These are phyloP conservation scores for Halcyon senegalensis DNA, from an alignment of 2,113 vertebrate species.

Conservation along the genomic window DNA sequence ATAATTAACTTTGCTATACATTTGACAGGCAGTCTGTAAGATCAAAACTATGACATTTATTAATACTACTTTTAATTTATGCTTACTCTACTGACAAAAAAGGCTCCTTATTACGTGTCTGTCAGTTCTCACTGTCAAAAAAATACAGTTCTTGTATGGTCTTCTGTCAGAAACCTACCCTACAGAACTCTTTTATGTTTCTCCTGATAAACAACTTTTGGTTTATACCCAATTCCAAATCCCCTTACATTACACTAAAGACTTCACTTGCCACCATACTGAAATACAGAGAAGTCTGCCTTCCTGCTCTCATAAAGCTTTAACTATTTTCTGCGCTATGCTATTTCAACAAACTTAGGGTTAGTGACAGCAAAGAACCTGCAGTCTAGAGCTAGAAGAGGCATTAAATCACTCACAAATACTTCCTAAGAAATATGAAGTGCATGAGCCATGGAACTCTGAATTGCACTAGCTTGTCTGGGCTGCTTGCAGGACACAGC, in stretches of 20 bases:
- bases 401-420: neutral
- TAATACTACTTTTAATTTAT: neutral
- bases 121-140: neutral
- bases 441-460: neutral
- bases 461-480: neutral
- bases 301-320: neutral
- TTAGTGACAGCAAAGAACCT: neutral
- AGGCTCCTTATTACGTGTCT: neutral
- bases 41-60: neutral
- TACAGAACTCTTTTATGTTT: neutral
- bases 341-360: neutral
- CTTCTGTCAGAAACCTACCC: neutral
- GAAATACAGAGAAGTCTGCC: neutral
- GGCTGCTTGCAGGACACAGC: neutral
- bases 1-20: neutral
- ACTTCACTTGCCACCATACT: neutral
- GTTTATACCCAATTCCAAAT: neutral
- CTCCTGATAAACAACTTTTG: neutral
- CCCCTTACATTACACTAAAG: neutral
- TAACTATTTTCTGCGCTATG: neutral
- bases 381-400: neutral
- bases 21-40: neutral
- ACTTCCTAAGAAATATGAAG: neutral
- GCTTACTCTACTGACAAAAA: neutral
- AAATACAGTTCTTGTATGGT: neutral